Base-by-base conservation (phyloP, 2,888 invertebrate species). In the Liodrosophila aerea region DNA sequence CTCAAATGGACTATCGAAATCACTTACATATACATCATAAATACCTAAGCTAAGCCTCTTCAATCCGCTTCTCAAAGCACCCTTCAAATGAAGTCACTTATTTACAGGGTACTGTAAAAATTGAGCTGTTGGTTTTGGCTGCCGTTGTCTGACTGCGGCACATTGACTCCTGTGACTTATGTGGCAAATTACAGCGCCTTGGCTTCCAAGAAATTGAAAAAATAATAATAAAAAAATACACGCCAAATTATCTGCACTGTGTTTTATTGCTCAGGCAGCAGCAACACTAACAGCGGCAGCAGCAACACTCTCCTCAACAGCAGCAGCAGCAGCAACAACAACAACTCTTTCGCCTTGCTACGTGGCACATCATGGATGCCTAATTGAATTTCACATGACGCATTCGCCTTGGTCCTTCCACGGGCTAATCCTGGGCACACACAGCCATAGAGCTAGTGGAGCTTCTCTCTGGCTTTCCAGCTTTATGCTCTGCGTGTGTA, bases 161-260 rank as follows among this genome's bases (percentile, higher is more conserved):
- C 29, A 37, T 37, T 43, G 70, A 45, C 47, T 57, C 40, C 85
- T 71, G 86, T 85, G 81, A 82, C 86, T 85, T 85, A 84, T 82
- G 86, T 81, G 84, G 77, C 85, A 84, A 85, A 83, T 84, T 84
- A 74, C 80, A 76, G 76, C 73, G 73, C 56, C 71, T 69, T 50
- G 57, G 52, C 68, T 85, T 80, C 81, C 77, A 76, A 73, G 71
- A 76, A 80, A 78, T 66, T 71, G 76, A 73, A 78, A 83, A 64
- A 66, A 22, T 22, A 22, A 22, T 22, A 69, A n/a, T 69, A 60
- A 72, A 71, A 76, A 57, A 64, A 66, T 72, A 63, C 71, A 57
- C 70, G 84, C 80, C 73, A 81, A 85, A 83, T 81, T 85, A 85
- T 83, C 81, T 73, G 84, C 74, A 80, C 68, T 85, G 73, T 85